phyloP scores from a whole-genome alignment of 2,113 vertebrate genomes.

The Heterotilapia buettikoferi region DNA sequence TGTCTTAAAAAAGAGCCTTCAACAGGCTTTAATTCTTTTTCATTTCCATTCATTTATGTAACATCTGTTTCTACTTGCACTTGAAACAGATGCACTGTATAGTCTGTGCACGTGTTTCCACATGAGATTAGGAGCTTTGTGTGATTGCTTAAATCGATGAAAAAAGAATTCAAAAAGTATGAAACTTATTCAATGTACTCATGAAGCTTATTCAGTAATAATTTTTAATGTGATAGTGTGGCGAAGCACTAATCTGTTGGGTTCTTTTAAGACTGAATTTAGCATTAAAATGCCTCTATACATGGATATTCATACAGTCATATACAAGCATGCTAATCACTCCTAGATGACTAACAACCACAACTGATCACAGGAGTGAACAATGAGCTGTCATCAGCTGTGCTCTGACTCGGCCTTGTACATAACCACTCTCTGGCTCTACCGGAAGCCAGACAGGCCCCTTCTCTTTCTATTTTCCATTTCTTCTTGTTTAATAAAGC shows the following conservation, averaged over 20 bases:
- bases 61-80: background rate
- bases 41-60: background rate
- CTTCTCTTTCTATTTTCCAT: background rate
- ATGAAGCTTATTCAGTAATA: background rate
- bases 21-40: background rate
- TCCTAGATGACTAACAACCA: background rate
- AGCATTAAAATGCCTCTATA: background rate
- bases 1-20: background rate
- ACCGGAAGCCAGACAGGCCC: background rate
- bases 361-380: background rate
- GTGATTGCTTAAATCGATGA: background rate
- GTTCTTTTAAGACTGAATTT: background rate
- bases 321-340: slow-evolving; percentile 6
- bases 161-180: background rate
- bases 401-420: background rate
- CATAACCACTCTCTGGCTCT: background rate
- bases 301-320: slow-evolving; percentile 12
- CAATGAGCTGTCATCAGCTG: background rate
- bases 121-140: background rate
- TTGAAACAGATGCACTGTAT: background rate
- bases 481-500: background rate
- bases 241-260: background rate
- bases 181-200: background rate
- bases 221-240: background rate
- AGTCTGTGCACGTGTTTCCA: background rate